Percentiles rank a stretch among this genome's conserved stretches.
Conservation (phyloP, 2,797 vertebrate genomes). For the Enteromius afrohamiltoni region DNA sequence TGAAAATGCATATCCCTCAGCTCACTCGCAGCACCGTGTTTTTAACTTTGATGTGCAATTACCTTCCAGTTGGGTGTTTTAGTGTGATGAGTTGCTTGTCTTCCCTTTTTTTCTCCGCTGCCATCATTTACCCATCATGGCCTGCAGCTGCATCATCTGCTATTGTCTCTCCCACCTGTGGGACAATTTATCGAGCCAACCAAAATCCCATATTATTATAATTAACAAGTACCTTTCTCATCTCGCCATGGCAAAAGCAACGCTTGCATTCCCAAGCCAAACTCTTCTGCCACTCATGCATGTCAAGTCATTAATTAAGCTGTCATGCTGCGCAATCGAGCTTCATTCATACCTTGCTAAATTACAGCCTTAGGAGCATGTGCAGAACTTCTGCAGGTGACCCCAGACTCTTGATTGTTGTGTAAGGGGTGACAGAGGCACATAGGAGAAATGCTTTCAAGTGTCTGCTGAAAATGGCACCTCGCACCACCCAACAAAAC, state of each 20-base stretch:
- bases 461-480: constrained; percentile 46
- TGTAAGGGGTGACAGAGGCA: constrained; percentile 33
- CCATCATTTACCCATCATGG: constrained; percentile 60
- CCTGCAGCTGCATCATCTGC: constrained; percentile 66
- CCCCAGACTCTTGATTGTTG: not conserved
- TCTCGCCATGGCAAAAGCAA: constrained; percentile 46
- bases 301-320: constrained; percentile 70
- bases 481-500: constrained; percentile 40
- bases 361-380: constrained; percentile 60
- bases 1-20: constrained; percentile 28
- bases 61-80: constrained; percentile 58
- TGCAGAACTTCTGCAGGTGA: constrained; percentile 44
- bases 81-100: constrained; percentile 61
- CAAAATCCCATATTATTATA: constrained; percentile 65
- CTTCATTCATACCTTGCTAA: constrained; percentile 61
- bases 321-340: constrained; percentile 62
- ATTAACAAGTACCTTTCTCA: constrained; percentile 66
- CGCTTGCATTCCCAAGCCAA: constrained; percentile 44
- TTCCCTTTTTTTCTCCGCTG: constrained; percentile 39
- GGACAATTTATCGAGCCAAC: constrained; percentile 61
- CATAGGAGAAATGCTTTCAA: constrained; percentile 40
- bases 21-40: constrained; percentile 35
- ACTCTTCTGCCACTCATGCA: constrained; percentile 59
- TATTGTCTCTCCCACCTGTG: constrained; percentile 68
- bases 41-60: constrained; percentile 61